Conservation (phyloP, 2,888 invertebrate genomes). For the Ischnus inquisitorius region DNA sequence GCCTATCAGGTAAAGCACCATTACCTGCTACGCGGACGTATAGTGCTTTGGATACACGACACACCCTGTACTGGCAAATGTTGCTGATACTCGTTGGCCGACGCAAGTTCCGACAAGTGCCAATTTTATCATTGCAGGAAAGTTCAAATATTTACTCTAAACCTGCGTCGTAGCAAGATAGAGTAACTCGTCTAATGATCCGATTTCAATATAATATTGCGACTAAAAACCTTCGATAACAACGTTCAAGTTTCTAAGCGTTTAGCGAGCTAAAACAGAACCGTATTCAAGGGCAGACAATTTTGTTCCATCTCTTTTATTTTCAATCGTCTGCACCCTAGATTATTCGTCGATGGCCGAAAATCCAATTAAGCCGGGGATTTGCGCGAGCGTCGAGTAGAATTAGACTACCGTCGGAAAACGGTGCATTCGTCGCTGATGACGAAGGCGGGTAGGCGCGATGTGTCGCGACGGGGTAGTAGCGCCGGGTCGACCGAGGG, state of each 20-base stretch:
- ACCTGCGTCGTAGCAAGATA: background rate
- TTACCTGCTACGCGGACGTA: background rate
- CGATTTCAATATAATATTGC: too few species aligned
- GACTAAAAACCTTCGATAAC: too few species aligned
- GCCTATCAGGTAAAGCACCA: constrained; percentile 6
- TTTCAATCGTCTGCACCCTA: constrained; percentile 8
- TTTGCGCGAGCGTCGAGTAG: constrained; percentile 19
- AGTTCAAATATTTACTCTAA: background rate
- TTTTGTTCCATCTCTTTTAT: background rate
- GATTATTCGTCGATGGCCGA: constrained; percentile 40
- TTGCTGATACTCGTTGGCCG: constrained; percentile 1
- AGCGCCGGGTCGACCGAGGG: constrained; percentile 24
- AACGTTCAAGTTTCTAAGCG: too few species aligned
- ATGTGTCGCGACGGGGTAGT: constrained; percentile 46
- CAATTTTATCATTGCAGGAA: background rate
- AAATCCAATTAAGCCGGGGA: constrained; percentile 38
- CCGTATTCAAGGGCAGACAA: too few species aligned
- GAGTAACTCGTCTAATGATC: too few species aligned
- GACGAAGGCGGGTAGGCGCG: constrained; percentile 41
- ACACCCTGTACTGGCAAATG: background rate
- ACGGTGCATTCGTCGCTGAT: constrained; percentile 38
- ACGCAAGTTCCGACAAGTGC: constrained; percentile 7
- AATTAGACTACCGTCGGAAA: constrained; percentile 25
- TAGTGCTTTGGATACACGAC: background rate
- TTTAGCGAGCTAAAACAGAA: too few species aligned